phyloP scores from a whole-genome alignment of 2,888 invertebrate species.

The Odontocerum albicorne region DNA sequence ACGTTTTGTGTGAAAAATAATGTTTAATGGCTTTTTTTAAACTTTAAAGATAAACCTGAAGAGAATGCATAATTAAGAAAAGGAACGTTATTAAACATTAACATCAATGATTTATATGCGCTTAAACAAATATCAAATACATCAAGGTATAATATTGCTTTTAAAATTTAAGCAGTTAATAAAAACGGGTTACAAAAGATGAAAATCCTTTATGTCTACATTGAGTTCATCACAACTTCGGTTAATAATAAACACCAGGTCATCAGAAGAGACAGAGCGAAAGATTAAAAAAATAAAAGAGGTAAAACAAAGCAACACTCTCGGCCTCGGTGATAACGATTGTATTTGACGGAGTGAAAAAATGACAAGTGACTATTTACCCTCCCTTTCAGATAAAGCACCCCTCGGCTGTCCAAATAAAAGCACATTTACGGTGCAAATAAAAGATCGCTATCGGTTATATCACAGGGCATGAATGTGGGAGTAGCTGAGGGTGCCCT shows the following conservation, averaged over 20 bases:
- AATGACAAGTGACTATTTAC: conserved; percentile 37
- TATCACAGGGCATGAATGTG: conserved; percentile 26
- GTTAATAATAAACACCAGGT: conserved; percentile 11
- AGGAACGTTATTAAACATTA: too few species aligned
- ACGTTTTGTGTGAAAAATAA: too few species aligned
- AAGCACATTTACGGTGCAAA: conserved; percentile 36
- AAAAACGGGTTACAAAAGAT: too few species aligned
- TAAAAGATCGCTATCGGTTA: conserved; percentile 36
- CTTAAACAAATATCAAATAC: too few species aligned
- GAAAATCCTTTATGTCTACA: too few species aligned
- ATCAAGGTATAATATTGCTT: too few species aligned
- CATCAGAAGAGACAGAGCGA: conserved; percentile 1
- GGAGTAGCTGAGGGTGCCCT: conserved; percentile 14
- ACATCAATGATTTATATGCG: too few species aligned
- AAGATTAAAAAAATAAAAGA: neutral
- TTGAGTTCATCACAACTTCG: too few species aligned
- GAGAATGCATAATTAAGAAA: too few species aligned
- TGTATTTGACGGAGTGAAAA: conserved; percentile 36
- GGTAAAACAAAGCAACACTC: conserved; percentile 19
- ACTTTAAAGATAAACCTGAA: too few species aligned
- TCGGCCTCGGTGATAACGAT: conserved; percentile 26
- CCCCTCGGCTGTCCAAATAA: conserved; percentile 32
- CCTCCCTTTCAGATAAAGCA: conserved; percentile 24
- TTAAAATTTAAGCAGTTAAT: too few species aligned
- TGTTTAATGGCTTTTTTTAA: too few species aligned